phyloP scores from a whole-genome alignment of 2,113 vertebrate species.

The Columbina picui region DNA sequence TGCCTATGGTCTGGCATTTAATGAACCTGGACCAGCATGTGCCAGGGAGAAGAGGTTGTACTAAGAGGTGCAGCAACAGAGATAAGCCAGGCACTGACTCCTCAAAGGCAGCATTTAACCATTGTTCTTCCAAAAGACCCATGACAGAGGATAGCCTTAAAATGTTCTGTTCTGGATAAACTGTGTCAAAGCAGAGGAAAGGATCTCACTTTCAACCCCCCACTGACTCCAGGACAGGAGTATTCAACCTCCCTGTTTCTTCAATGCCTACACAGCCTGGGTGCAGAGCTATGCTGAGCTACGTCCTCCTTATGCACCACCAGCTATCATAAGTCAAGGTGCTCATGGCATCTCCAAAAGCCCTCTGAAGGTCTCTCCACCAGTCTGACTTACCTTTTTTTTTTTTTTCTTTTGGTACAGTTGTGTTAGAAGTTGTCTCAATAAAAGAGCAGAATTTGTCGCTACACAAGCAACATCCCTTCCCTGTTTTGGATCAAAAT shows the following conservation, averaged over 20 bases:
- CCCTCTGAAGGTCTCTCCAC: neutral
- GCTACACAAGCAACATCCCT: neutral
- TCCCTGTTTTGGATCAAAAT: neutral
- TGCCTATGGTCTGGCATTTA: neutral
- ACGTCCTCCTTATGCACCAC: neutral
- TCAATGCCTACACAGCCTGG: neutral
- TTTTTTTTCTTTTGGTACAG: neutral
- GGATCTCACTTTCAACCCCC: neutral
- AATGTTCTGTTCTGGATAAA: neutral
- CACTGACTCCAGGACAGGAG: neutral
- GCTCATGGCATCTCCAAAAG: neutral
- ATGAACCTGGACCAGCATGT: rapidly evolving
- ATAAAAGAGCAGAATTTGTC: neutral
- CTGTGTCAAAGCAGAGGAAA: neutral
- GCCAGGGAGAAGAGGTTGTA: neutral
- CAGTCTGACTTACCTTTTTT: neutral
- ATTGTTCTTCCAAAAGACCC: neutral
- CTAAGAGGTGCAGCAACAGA: neutral
- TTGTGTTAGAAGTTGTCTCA: neutral
- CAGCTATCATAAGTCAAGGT: neutral
- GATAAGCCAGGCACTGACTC: neutral
- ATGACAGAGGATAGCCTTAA: neutral
- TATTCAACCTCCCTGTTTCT: neutral
- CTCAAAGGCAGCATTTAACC: neutral
- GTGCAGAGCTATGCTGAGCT: neutral